Percentiles rank a stretch among this genome's conserved stretches.
Evolutionary conservation across 2,888 invertebrate genomes (phyloP).

Genomic region (Hemicrepidius hirtus): DNA sequence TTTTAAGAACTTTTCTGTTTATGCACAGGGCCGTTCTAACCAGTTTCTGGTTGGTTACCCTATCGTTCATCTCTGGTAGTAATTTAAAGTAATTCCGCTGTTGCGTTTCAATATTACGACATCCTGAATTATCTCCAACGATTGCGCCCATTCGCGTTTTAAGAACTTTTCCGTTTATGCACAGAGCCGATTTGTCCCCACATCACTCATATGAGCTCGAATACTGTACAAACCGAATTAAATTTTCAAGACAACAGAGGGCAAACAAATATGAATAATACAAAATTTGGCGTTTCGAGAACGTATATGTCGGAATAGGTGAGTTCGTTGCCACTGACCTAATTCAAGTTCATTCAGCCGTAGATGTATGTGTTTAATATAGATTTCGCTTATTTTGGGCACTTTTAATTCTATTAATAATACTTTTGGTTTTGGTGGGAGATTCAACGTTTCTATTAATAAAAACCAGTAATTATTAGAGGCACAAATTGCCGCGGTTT

Average conservation of each 20-base stretch:
- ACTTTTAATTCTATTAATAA: conserved; percentile 59
- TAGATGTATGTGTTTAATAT: conserved; percentile 60
- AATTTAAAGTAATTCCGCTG: no score
- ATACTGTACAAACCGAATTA: conserved; percentile 1
- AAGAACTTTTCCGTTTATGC: no score
- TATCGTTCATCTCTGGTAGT: no score
- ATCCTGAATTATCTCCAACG: no score
- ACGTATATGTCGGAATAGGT: conserved; percentile 42
- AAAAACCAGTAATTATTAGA: conserved; percentile 29
- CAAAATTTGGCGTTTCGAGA: conserved; percentile 3
- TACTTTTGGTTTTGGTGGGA: conserved; percentile 24
- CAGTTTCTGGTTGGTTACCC: no score
- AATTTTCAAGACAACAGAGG: background rate
- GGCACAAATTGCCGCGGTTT: conserved; percentile 23
- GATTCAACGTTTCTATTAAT: conserved; percentile 39
- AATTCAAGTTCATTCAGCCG: conserved; percentile 67
- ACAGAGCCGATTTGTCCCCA: conserved; percentile 5
- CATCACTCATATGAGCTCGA: background rate
- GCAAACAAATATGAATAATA: conserved; percentile 7
- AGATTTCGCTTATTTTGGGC: conserved; percentile 61
- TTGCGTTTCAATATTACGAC: no score
- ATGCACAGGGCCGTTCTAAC: no score
- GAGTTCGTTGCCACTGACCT: conserved; percentile 69
- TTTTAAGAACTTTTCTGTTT: no score
- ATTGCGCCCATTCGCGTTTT: no score